Evolutionary conservation across 2,797 vertebrate species (phyloP).

Genomic region (Notolabrus celidotus): DNA sequence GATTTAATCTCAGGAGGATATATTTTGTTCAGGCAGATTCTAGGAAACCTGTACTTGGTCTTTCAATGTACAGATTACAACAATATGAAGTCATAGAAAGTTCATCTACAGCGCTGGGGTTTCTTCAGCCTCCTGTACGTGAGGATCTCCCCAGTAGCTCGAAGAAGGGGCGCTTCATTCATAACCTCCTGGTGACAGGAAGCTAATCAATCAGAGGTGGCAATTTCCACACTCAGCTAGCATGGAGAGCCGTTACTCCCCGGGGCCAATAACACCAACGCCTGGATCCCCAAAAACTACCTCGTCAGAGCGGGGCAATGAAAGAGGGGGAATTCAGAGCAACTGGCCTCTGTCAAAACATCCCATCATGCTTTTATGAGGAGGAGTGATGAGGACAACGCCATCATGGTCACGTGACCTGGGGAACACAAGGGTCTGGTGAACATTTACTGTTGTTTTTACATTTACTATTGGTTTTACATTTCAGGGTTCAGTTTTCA

Average conservation of each 20-base stretch:
- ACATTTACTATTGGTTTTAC: neutral
- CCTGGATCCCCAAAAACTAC: constrained; percentile 47
- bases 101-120: neutral
- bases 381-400: constrained; percentile 29
- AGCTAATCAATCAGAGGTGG: constrained; percentile 78
- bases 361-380: constrained; percentile 69
- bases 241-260: constrained; percentile 52
- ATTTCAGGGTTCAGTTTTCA: neutral
- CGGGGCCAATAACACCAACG: constrained; percentile 39
- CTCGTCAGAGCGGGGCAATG: constrained; percentile 46
- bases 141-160: constrained; percentile 34
- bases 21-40: neutral
- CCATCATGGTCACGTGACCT: neutral
- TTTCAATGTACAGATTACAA: neutral
- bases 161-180: constrained; percentile 63
- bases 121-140: constrained; percentile 19
- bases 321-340: constrained; percentile 51
- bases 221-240: constrained; percentile 73
- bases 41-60: neutral
- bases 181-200: constrained; percentile 78
- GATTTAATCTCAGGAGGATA: neutral
- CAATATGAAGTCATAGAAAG: constrained; percentile 21
- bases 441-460: neutral
- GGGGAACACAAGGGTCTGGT: neutral
- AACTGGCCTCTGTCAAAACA: constrained; percentile 72